Percentiles rank a stretch among this genome's conserved stretches.
Conservation (phyloP, 1,140 invertebrate species). For the Atta cephalotes region DNA sequence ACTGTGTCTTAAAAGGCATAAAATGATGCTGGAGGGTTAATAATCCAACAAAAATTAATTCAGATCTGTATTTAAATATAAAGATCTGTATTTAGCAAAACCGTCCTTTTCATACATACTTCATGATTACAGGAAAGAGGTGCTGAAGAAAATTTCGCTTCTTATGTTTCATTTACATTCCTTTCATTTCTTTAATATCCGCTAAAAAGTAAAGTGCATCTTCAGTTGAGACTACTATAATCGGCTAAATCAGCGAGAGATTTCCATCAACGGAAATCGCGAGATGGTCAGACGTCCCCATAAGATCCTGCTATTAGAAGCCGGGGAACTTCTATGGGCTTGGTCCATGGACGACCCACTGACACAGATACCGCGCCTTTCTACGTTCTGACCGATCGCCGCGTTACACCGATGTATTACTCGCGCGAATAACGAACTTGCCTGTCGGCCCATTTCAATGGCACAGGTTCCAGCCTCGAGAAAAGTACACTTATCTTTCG, state of each 20-base stretch:
- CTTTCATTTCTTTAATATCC: not conserved
- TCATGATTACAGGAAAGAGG: not conserved
- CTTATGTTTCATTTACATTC: not conserved
- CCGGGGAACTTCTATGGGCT: conserved; percentile 81
- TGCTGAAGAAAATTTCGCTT: not conserved
- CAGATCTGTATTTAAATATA: no score
- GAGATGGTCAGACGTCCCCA: conserved; percentile 21
- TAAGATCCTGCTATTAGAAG: conserved; percentile 74
- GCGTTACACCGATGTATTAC: conserved; percentile 28
- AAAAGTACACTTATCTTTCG: conserved; percentile 29
- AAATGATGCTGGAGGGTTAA: no score
- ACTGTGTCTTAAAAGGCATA: no score
- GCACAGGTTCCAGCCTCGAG: conserved; percentile 15
- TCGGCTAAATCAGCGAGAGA: not conserved
- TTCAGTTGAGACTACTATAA: not conserved
- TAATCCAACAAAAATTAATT: no score
- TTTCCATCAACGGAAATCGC: conserved; percentile 28
- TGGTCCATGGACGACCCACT: conserved; percentile 84
- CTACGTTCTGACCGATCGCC: conserved; percentile 74
- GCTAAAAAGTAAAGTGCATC: not conserved
- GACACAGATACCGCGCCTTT: conserved; percentile 83
- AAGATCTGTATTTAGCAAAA: no score
- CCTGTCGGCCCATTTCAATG: conserved; percentile 39
- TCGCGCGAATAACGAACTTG: conserved; percentile 46
- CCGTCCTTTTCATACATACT: no score